phyloP scores from a whole-genome alignment of 1,140 invertebrate species.

The Drosophila biarmipes region DNA sequence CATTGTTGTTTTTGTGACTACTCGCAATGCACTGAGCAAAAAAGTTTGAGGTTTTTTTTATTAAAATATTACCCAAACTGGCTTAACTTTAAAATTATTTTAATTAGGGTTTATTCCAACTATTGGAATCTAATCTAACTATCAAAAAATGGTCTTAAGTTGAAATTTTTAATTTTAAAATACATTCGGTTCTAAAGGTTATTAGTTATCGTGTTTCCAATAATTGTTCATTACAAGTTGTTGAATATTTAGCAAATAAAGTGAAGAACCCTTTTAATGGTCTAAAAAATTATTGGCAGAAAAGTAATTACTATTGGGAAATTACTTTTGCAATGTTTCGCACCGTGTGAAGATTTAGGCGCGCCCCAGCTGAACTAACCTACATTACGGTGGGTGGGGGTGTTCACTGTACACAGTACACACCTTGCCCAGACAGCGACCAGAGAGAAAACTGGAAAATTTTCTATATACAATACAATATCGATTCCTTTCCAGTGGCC shows the following conservation, averaged over 20 bases:
- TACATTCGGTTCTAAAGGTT: too few relatives aligned
- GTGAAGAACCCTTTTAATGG: too few relatives aligned
- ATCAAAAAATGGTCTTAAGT: too few relatives aligned
- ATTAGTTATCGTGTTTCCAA: not conserved
- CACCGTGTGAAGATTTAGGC: conserved; percentile 38
- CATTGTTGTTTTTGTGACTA: conserved; percentile 37
- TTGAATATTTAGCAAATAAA: not conserved
- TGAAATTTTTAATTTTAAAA: too few relatives aligned
- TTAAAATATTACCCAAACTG: too few relatives aligned
- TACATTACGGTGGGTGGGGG: conserved; percentile 68
- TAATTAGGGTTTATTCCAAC: too few relatives aligned
- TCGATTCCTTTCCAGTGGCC: conserved; percentile 52
- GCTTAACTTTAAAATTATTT: not conserved
- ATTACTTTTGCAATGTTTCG: conserved; percentile 3
- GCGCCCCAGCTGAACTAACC: conserved; percentile 70
- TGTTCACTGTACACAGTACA: conserved; percentile 17
- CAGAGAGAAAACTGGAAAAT: conserved; percentile 58
- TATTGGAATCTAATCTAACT: too few relatives aligned
- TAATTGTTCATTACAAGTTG: not conserved
- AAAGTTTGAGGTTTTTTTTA: not conserved
- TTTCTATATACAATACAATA: conserved; percentile 55
- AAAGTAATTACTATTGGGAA: not conserved
- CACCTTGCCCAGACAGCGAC: conserved; percentile 41
- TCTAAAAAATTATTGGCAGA: not conserved
- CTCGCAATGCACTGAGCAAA: conserved; percentile 11